phyloP scores from a whole-genome alignment of 2,888 invertebrate species.

The Trachelus iudaicus region DNA sequence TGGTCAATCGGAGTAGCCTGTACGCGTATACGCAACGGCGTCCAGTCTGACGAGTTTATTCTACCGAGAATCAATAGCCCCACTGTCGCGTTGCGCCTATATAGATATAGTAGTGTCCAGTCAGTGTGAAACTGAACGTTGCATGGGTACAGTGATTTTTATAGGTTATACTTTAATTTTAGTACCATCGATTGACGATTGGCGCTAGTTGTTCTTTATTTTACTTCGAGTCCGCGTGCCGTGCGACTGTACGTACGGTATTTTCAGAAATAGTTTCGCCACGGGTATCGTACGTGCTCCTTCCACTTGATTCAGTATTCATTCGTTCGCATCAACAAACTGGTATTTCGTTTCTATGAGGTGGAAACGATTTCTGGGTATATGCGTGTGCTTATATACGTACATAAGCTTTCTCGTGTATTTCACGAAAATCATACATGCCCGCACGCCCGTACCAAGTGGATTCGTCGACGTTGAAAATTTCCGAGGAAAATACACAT shows the following conservation, averaged over 20 bases:
- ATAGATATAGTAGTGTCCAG: neutral
- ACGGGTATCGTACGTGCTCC: slow-evolving; percentile 7
- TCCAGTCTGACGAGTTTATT: slow-evolving; percentile 5
- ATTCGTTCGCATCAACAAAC: neutral
- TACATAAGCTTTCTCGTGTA: neutral
- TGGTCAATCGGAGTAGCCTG: slow-evolving; percentile 33
- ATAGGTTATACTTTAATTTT: neutral
- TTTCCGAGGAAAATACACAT: neutral
- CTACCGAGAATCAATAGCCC: neutral
- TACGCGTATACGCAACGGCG: neutral
- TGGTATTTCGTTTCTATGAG: neutral
- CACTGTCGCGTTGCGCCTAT: neutral
- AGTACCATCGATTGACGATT: neutral
- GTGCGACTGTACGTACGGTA: neutral
- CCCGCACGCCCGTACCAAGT: no score
- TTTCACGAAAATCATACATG: neutral
- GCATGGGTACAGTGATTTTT: neutral
- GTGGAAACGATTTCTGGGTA: neutral
- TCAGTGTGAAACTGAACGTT: neutral
- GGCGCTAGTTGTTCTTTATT: no score
- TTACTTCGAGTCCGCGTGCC: no score
- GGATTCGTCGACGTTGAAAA: neutral
- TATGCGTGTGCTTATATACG: accelerated
- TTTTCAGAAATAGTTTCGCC: neutral
- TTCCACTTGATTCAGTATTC: neutral